A percentile compares a stretch with the other conserved stretches of the same genome.
These are phyloP conservation scores for Sebastolobus alascanus DNA, from an alignment of 2,797 vertebrate genomes.

Conservation along the genomic window DNA sequence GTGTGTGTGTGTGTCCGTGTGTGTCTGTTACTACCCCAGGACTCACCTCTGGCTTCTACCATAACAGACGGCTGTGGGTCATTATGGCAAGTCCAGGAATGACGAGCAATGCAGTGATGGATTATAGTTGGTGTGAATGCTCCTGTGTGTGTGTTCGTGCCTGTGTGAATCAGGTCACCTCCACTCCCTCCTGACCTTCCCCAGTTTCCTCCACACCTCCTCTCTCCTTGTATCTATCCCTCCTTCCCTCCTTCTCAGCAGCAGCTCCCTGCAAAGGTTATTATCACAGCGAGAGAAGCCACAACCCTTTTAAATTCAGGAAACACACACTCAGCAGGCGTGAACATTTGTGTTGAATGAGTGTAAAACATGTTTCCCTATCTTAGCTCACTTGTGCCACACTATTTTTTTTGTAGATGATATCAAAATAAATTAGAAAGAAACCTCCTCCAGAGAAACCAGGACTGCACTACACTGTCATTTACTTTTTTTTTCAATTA, in stretches of 20 bases:
- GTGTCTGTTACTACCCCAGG: conserved; percentile 36
- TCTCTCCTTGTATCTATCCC: conserved; percentile 38
- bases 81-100: conserved; percentile 50
- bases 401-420: not conserved
- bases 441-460: not conserved
- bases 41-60: conserved; percentile 64
- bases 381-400: not conserved
- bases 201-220: conserved; percentile 56
- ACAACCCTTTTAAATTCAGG: conserved; percentile 29
- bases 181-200: conserved; percentile 74
- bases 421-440: conserved; percentile 29
- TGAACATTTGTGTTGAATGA: not conserved
- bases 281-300: conserved; percentile 41
- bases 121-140: conserved; percentile 55
- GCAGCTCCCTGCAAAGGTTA: conserved; percentile 39
- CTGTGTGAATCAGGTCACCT: conserved; percentile 72
- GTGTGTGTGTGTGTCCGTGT: conserved; percentile 1
- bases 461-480: not conserved
- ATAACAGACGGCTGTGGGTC: conserved; percentile 61
- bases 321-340: not conserved
- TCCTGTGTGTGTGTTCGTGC: not conserved
- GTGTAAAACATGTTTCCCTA: not conserved
- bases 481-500: conserved; percentile 34
- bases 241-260: conserved; percentile 37
- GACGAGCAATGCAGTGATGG: conserved; percentile 59